A percentile compares a stretch with the other conserved stretches of the same genome.
These are phyloP conservation scores for Gymnocheta viridis DNA, from an alignment of 2,888 invertebrate genomes.

Conservation along the genomic window DNA sequence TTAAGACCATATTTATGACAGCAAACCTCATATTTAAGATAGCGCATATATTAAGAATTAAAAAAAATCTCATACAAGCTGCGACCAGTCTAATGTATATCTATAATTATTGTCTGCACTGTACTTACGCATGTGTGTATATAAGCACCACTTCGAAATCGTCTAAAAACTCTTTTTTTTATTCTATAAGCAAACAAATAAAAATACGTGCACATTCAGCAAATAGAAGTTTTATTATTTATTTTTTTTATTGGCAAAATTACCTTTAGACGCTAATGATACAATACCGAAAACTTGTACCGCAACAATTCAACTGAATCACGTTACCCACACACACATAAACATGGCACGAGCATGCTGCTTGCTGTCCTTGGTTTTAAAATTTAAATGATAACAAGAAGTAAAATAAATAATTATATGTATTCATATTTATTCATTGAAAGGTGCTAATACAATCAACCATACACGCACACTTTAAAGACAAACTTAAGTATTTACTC, in stretches of 20 bases:
- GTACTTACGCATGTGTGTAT: not conserved
- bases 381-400: not conserved
- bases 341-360: not conserved
- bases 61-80: no score
- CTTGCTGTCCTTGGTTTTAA: not conserved
- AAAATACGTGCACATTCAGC: not conserved
- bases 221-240: slow-evolving; percentile 34
- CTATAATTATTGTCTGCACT: not conserved
- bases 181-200: slow-evolving; percentile 3
- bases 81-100: no score
- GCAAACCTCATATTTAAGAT: no score
- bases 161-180: slow-evolving; percentile 12
- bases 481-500: not conserved
- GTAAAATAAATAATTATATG: not conserved
- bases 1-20: no score
- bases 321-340: not conserved
- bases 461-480: not conserved
- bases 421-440: not conserved
- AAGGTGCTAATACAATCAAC: not conserved
- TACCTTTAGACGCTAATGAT: slow-evolving; percentile 5
- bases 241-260: slow-evolving; percentile 1
- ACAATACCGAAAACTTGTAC: slow-evolving; percentile 2
- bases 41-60: no score
- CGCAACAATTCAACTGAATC: not conserved
- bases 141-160: slow-evolving; percentile 1